phyloP scores from a whole-genome alignment of 2,888 invertebrate species.

The Sicus ferrugineus region DNA sequence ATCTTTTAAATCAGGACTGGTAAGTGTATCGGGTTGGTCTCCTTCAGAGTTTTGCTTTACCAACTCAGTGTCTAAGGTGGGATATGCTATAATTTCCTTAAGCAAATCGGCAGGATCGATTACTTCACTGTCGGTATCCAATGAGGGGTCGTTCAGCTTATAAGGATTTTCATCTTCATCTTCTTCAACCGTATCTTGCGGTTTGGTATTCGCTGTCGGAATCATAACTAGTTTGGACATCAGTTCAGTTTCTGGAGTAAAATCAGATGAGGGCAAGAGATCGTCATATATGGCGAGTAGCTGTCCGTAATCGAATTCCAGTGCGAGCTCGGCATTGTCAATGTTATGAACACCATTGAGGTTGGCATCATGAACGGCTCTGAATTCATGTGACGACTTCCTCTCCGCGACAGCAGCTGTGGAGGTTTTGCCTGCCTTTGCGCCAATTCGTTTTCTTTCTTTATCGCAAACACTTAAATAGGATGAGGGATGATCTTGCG shows the following conservation, averaged over 20 bases:
- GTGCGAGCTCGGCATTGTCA: slow-evolving; percentile 7
- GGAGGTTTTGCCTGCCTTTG: not conserved
- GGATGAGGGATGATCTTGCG: no score
- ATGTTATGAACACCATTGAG: not conserved
- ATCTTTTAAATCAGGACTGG: no score
- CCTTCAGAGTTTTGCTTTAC: not conserved
- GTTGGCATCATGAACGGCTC: not conserved
- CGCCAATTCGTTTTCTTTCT: no score
- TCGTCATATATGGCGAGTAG: slow-evolving; percentile 5
- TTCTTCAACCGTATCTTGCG: not conserved
- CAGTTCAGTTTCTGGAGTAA: slow-evolving; percentile 14
- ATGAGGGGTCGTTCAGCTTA: not conserved
- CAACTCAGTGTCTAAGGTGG: not conserved
- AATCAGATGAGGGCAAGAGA: slow-evolving; percentile 19
- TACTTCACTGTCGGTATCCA: not conserved
- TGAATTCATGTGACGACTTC: not conserved
- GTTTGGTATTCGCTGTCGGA: slow-evolving; percentile 6
- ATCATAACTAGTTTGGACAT: slow-evolving; percentile 17
- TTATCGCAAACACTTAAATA: no score
- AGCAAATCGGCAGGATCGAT: slow-evolving; percentile 2
- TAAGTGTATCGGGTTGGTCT: not conserved
- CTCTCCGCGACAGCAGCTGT: not conserved
- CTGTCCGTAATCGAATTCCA: slow-evolving; percentile 13
- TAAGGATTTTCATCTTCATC: not conserved
- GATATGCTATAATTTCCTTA: not conserved